Conservation (phyloP, 2,113 vertebrate genomes). For the Pica pica region DNA sequence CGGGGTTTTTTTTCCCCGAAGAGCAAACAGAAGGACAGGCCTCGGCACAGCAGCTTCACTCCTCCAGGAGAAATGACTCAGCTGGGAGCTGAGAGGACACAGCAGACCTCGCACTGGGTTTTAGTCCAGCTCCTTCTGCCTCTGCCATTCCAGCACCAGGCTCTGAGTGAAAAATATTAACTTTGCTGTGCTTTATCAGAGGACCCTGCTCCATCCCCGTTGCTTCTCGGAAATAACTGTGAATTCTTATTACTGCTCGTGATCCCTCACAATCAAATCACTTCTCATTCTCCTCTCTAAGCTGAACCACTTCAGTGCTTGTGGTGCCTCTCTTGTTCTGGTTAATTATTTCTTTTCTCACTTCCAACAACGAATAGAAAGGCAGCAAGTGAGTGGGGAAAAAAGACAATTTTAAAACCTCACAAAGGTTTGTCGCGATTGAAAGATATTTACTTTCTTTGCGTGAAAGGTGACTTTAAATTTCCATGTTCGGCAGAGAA, state of each 20-base stretch:
- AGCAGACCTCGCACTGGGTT: not conserved
- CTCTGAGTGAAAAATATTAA: not conserved
- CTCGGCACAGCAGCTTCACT: not conserved
- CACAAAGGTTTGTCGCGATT: not conserved
- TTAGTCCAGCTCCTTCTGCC: not conserved
- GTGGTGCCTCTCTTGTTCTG: not conserved
- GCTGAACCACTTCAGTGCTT: not conserved
- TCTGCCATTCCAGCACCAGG: not conserved
- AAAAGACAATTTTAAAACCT: no score
- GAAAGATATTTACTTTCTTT: not conserved
- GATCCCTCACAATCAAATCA: not conserved
- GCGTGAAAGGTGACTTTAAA: not conserved
- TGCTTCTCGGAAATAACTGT: not conserved
- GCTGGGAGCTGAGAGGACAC: not conserved
- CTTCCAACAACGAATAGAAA: not conserved
- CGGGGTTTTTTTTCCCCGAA: not conserved
- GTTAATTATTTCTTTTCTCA: not conserved
- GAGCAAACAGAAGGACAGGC: not conserved
- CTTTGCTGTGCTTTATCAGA: not conserved
- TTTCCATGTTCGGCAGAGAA: not conserved
- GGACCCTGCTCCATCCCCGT: not conserved
- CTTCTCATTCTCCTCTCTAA: constrained; percentile 7
- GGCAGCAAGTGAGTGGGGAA: not conserved
- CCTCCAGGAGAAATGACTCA: not conserved
- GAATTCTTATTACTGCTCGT: not conserved